Conservation (phyloP, 2,113 vertebrate genomes). For the Hyperopisus bebe region DNA sequence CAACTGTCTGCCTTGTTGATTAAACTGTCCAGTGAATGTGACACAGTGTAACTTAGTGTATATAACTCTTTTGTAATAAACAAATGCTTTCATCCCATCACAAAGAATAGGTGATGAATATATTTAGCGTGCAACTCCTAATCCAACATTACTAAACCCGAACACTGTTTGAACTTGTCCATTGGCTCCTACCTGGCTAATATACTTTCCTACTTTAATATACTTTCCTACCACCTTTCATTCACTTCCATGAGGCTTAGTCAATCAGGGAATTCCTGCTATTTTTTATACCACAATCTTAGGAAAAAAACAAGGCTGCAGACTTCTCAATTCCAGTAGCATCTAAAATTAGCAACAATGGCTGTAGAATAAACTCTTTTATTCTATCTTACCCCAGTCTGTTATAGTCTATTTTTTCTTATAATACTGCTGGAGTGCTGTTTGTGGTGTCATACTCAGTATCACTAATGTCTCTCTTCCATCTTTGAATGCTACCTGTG, state of each 20-base stretch:
- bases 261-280: not conserved
- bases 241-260: not conserved
- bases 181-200: too few relatives aligned
- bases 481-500: too few relatives aligned
- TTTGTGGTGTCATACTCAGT: too few relatives aligned
- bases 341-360: not conserved
- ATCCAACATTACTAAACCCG: not conserved
- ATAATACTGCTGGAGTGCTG: too few relatives aligned
- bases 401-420: not conserved
- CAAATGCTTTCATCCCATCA: not conserved
- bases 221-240: too few relatives aligned
- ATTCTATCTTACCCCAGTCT: not conserved
- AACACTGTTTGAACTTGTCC: too few relatives aligned
- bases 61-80: not conserved
- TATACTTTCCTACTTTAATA: too few relatives aligned
- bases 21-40: not conserved
- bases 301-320: not conserved
- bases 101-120: not conserved
- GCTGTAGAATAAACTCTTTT: not conserved
- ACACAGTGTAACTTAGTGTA: not conserved
- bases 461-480: too few relatives aligned
- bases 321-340: not conserved
- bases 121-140: not conserved
- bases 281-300: not conserved
- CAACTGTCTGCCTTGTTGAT: not conserved